Conservation (phyloP, 2,888 invertebrate species). For the Cerceris ruficornis region DNA sequence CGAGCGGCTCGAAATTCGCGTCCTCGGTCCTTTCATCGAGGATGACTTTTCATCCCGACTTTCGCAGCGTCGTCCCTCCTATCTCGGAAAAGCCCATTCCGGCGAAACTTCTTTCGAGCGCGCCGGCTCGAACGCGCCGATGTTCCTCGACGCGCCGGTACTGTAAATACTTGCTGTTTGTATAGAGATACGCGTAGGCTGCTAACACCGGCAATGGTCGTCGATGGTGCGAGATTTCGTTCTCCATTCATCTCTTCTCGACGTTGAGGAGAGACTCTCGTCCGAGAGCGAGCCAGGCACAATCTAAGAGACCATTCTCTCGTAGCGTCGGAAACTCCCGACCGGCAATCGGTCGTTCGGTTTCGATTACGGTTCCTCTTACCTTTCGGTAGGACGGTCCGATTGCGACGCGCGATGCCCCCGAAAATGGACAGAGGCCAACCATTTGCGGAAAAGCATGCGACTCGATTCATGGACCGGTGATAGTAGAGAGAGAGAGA, state of each 20-base stretch:
- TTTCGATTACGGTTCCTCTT: too few species aligned
- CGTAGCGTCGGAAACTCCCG: too few species aligned
- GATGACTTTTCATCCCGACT: not conserved
- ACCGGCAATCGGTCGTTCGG: too few species aligned
- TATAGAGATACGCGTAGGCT: conserved; percentile 37
- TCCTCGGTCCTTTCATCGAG: not conserved
- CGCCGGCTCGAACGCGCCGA: conserved; percentile 29
- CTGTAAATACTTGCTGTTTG: conserved; percentile 56
- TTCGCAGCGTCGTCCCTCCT: not conserved
- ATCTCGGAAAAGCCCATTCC: not conserved
- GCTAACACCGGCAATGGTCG: conserved; percentile 40
- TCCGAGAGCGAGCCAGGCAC: too few species aligned
- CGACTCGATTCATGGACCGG: not conserved
- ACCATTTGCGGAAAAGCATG: not conserved
- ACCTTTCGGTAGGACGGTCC: too few species aligned
- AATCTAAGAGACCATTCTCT: too few species aligned
- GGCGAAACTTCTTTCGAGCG: conserved; percentile 23
- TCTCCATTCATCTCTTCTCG: conserved; percentile 8
- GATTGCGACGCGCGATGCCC: too few species aligned
- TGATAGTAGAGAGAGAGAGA: too few species aligned
- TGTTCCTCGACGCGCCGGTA: conserved; percentile 16
- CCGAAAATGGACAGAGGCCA: conserved; percentile 10
- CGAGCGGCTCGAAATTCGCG: too few species aligned
- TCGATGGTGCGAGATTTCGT: conserved; percentile 20
- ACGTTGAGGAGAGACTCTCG: too few species aligned